phyloP scores from a whole-genome alignment of 2,113 vertebrate genomes.

The Chaetops frenatus region DNA sequence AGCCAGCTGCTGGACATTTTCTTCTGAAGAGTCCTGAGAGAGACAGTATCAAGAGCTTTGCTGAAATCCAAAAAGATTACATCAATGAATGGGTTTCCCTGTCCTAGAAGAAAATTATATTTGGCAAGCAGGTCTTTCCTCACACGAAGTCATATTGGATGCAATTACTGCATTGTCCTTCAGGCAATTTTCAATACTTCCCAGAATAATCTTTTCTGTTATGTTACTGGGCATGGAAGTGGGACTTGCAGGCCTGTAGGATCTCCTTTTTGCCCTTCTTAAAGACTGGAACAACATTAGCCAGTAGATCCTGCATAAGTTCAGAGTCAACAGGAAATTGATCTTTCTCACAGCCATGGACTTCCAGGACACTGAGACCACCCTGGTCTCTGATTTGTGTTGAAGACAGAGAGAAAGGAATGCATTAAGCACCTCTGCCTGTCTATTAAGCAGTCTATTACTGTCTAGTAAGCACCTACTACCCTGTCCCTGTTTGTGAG shows the following conservation, averaged over 20 bases:
- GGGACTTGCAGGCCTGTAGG: background rate
- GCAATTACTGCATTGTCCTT: background rate
- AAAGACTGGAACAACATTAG: background rate
- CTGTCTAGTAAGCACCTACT: too few relatives aligned
- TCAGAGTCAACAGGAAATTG: background rate
- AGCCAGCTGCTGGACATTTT: background rate
- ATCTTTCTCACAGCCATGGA: background rate
- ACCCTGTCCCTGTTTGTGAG: too few relatives aligned
- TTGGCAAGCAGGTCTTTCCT: background rate
- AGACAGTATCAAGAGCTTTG: accelerated
- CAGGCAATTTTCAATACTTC: background rate
- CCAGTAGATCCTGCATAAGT: background rate
- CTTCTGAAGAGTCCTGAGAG: background rate
- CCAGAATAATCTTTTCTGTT: background rate
- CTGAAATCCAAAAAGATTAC: background rate
- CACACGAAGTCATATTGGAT: background rate
- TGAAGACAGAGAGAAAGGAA: background rate
- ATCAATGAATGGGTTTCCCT: background rate
- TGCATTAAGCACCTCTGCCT: background rate
- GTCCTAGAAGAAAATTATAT: background rate
- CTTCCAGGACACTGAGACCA: background rate
- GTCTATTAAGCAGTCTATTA: too few relatives aligned
- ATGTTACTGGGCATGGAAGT: background rate
- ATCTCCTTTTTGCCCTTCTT: background rate
- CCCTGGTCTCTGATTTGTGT: too few relatives aligned